phyloP scores from a whole-genome alignment of 2,113 vertebrate genomes.

The Leptobrachium leishanense region DNA sequence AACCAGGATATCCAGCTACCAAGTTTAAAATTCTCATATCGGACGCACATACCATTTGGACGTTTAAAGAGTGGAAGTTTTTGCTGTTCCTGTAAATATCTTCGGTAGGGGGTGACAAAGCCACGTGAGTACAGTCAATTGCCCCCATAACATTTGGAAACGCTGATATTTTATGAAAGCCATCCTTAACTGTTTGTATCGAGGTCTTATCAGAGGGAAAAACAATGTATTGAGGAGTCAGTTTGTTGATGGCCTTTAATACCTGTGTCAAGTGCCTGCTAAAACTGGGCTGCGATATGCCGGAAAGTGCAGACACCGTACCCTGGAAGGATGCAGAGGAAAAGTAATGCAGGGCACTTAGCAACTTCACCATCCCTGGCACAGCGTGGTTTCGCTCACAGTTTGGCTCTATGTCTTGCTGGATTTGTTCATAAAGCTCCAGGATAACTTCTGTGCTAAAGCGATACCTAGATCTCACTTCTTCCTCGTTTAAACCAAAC shows the following conservation, averaged over 20 bases:
- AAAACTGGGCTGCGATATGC: slow-evolving; percentile 42
- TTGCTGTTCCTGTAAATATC: slow-evolving; percentile 48
- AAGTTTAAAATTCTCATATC: slow-evolving; percentile 41
- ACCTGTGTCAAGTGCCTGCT: slow-evolving; percentile 42
- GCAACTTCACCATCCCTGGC: slow-evolving; percentile 37
- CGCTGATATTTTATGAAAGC: slow-evolving; percentile 36
- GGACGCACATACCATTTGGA: slow-evolving; percentile 40
- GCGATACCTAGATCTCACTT: slow-evolving; percentile 40
- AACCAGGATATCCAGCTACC: slow-evolving; percentile 40
- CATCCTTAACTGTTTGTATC: slow-evolving; percentile 36
- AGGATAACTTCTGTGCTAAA: slow-evolving; percentile 44
- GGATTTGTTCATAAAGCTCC: slow-evolving; percentile 45
- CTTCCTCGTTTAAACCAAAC: slow-evolving; percentile 40
- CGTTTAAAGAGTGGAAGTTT: slow-evolving; percentile 41
- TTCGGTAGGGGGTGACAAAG: slow-evolving; percentile 41
- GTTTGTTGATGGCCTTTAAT: slow-evolving; percentile 37
- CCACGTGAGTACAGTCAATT: slow-evolving; percentile 46
- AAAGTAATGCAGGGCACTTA: slow-evolving; percentile 39
- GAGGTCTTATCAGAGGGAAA: slow-evolving; percentile 40
- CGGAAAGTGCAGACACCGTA: slow-evolving; percentile 38
- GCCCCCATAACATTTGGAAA: slow-evolving; percentile 41
- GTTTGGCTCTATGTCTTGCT: slow-evolving; percentile 41
- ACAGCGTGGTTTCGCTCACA: slow-evolving; percentile 39
- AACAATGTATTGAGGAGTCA: slow-evolving; percentile 41
- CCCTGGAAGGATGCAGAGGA: slow-evolving; percentile 39